A percentile compares a stretch with the other conserved stretches of the same genome.
These are phyloP conservation scores for Drosophila kurseongensis DNA, from an alignment of 1,140 invertebrate species.

Conservation along the genomic window DNA sequence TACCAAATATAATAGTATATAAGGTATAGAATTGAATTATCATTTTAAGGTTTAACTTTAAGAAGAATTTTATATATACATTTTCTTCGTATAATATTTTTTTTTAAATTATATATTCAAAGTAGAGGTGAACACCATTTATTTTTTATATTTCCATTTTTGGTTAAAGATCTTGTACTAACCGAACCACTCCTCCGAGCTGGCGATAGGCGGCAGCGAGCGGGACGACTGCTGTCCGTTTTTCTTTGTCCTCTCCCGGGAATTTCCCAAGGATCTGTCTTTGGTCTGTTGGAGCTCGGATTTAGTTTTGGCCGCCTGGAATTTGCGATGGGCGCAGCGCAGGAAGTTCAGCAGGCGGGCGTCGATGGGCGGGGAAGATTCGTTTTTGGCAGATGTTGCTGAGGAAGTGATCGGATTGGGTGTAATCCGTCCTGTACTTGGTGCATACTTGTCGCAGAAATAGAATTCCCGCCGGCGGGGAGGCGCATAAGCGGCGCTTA, in stretches of 20 bases:
- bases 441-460: conserved; percentile 74
- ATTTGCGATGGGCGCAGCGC: conserved; percentile 64
- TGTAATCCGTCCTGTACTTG: conserved; percentile 12
- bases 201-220: conserved; percentile 57
- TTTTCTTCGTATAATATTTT: too few relatives aligned
- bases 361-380: conserved; percentile 54
- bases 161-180: conserved; percentile 54
- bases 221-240: conserved; percentile 20
- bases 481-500: conserved; percentile 71
- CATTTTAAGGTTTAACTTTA: too few relatives aligned
- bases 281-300: conserved; percentile 39
- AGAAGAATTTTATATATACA: too few relatives aligned
- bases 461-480: conserved; percentile 70
- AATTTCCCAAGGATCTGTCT: conserved; percentile 47
- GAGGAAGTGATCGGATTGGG: not conserved
- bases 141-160: not conserved
- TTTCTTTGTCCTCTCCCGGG: conserved; percentile 15
- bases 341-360: conserved; percentile 67
- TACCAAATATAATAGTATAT: too few relatives aligned
- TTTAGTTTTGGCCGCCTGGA: conserved; percentile 50
- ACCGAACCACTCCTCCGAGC: conserved; percentile 77
- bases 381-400: not conserved
- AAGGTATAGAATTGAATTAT: too few relatives aligned
- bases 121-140: too few relatives aligned
- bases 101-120: too few relatives aligned